Evolutionary conservation across 1,140 invertebrate genomes (phyloP).

Genomic region (Leptinotarsa lineolata): DNA sequence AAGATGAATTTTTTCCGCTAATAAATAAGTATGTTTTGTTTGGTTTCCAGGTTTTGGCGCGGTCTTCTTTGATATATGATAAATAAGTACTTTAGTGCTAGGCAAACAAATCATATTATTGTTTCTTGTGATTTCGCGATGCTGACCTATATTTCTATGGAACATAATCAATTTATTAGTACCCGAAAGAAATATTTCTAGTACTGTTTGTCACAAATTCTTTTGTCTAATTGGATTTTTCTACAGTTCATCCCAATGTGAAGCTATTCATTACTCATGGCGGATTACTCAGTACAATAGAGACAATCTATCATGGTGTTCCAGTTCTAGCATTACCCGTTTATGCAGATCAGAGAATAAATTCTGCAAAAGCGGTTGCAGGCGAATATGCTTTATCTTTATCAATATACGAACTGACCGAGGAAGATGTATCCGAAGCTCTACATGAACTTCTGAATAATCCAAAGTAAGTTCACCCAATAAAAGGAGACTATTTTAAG

Average conservation of each 20-base stretch:
- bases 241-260: constrained; percentile 54
- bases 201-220: too few species aligned
- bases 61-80: too few species aligned
- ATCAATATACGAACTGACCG: constrained; percentile 41
- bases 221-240: neutral
- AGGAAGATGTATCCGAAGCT: constrained; percentile 28
- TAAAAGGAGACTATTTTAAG: neutral
- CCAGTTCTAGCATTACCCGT: constrained; percentile 57
- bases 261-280: constrained; percentile 43
- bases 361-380: constrained; percentile 52
- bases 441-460: constrained; percentile 31
- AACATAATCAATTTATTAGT: too few species aligned
- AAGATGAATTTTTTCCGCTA: too few species aligned
- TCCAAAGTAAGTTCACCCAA: constrained; percentile 20
- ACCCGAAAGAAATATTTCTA: too few species aligned
- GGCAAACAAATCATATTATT: too few species aligned
- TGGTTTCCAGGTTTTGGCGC: too few species aligned
- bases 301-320: constrained; percentile 58
- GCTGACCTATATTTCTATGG: too few species aligned
- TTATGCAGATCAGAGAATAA: constrained; percentile 47
- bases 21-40: too few species aligned
- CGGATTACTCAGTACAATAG: constrained; percentile 46
- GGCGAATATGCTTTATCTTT: constrained; percentile 57
- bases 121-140: too few species aligned
- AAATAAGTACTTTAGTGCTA: too few species aligned